Conservation (phyloP, 2,113 vertebrate species). For the Ceratotherium simum region DNA sequence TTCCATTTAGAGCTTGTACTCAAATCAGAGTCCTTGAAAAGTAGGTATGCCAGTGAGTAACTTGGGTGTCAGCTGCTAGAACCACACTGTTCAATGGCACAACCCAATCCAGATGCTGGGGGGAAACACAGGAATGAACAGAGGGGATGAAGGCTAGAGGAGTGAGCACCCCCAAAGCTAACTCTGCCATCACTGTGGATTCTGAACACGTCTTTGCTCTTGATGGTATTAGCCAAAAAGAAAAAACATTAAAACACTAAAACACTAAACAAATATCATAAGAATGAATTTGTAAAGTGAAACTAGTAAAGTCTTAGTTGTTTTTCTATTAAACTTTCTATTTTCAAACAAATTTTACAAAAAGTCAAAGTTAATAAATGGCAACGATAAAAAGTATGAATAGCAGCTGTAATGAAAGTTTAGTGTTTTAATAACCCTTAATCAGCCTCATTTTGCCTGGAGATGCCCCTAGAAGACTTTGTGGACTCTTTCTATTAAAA, state of each 20-base stretch:
- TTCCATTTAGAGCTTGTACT: neutral
- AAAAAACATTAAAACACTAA: neutral
- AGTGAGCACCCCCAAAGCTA: neutral
- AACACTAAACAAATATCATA: neutral
- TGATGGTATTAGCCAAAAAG: neutral
- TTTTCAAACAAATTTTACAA: conserved; percentile 20
- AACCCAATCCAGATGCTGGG: neutral
- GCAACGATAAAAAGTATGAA: neutral
- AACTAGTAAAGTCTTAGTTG: neutral
- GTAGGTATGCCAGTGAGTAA: neutral
- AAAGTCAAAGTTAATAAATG: conserved; percentile 24
- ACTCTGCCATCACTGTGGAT: neutral
- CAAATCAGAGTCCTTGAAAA: neutral
- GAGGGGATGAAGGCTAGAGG: neutral
- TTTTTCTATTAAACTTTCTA: conserved; percentile 7
- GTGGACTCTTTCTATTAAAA: conserved; percentile 2
- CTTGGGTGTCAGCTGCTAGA: neutral
- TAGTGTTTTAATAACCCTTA: neutral
- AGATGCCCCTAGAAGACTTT: neutral
- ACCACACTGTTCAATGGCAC: neutral
- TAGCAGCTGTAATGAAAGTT: neutral
- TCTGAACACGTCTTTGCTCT: neutral
- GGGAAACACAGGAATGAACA: neutral
- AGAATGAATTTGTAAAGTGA: conserved; percentile 3
- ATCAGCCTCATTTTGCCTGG: neutral